These are phyloP conservation scores for Xenus cinereus DNA, from an alignment of 2,113 vertebrate species.

Conservation along the genomic window DNA sequence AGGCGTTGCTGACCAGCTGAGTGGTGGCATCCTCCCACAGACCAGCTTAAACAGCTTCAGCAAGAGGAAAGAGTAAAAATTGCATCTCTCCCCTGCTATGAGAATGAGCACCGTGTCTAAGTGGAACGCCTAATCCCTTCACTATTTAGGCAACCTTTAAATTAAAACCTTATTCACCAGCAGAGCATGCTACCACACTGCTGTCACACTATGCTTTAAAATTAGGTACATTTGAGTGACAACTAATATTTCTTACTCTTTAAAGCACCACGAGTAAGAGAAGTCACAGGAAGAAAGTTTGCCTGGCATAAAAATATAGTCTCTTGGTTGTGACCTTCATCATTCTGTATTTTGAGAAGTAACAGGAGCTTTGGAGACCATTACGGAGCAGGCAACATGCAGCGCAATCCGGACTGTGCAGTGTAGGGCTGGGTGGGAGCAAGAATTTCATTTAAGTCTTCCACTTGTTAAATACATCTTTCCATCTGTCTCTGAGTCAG, in stretches of 20 bases:
- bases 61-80: not conserved
- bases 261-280: not conserved
- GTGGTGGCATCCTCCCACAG: not conserved
- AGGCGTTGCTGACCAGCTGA: not conserved
- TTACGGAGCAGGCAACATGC: not conserved
- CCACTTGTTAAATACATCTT: not conserved
- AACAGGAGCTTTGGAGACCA: not conserved
- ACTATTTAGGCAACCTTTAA: not conserved
- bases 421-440: not conserved
- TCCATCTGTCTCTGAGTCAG: slow-evolving; percentile 27
- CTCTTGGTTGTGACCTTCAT: not conserved
- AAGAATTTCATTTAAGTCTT: not conserved
- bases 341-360: not conserved
- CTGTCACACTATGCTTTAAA: not conserved
- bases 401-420: not conserved
- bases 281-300: not conserved
- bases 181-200: not conserved
- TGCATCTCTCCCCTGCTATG: not conserved
- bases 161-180: not conserved
- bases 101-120: not conserved
- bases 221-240: not conserved
- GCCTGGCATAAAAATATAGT: not conserved
- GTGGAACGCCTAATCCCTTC: not conserved
- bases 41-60: not conserved
- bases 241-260: not conserved